These are phyloP conservation scores for Cassiopea xamachana DNA, from an alignment of 30 jellyfish, hydroid and myxozoan species.

Conservation along the genomic window DNA sequence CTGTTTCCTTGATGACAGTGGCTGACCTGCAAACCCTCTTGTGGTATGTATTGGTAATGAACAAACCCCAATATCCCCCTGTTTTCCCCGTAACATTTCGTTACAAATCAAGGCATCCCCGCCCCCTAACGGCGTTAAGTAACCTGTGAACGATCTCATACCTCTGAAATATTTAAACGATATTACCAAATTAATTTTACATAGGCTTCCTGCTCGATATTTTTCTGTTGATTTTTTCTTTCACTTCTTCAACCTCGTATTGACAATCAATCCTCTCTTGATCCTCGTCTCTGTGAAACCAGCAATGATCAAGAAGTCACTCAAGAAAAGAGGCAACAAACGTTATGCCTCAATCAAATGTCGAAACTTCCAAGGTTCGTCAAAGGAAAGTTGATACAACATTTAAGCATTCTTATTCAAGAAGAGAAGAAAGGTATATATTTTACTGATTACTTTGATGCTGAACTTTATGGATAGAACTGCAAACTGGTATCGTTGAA, in stretches of 20 bases:
- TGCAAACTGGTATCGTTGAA: no score
- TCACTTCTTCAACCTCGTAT: not conserved
- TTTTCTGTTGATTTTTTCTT: not conserved
- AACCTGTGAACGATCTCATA: no score
- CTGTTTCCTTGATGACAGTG: no score
- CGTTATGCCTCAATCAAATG: not conserved
- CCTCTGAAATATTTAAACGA: no score
- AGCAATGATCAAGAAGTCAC: not conserved
- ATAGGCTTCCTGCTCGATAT: not conserved
- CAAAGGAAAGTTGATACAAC: conserved; percentile 15
- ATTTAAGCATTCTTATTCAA: conserved; percentile 29
- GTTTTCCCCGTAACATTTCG: no score
- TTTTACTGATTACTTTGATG: not conserved
- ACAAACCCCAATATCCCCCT: no score
- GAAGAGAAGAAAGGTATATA: conserved; percentile 19
- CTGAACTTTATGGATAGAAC: no score
- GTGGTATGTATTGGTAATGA: no score
- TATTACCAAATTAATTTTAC: no score
- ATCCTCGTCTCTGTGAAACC: not conserved
- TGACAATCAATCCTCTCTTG: not conserved
- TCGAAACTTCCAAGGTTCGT: not conserved
- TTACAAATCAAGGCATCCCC: no score
- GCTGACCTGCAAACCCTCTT: no score
- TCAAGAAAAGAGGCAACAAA: not conserved
- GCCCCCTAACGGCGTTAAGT: no score